Percentiles rank a stretch among this genome's conserved stretches.
Conservation (phyloP, 1,140 invertebrate species). For the Calliopsis andreniformis region DNA sequence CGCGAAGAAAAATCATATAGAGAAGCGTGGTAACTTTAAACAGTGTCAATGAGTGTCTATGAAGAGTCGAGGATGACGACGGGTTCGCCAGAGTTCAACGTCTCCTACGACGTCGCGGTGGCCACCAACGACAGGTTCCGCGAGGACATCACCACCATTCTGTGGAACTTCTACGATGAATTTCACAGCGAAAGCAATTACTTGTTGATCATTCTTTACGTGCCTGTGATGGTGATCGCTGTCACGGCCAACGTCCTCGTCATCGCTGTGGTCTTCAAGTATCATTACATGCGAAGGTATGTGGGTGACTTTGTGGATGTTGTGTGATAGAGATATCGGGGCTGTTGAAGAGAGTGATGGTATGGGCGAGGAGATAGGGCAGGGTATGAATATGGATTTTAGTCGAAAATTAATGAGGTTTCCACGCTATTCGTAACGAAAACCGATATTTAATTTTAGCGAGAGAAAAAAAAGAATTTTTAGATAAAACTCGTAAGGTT, state of each 20-base stretch:
- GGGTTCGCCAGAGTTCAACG: neutral
- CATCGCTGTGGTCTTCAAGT: slow-evolving; percentile 86
- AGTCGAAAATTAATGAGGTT: too few relatives aligned
- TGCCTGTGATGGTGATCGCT: slow-evolving; percentile 83
- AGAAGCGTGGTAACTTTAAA: neutral
- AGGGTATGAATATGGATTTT: too few relatives aligned
- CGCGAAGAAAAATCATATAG: neutral
- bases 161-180: slow-evolving; percentile 62
- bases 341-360: too few relatives aligned
- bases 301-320: slow-evolving; percentile 40
- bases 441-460: too few relatives aligned
- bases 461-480: too few relatives aligned
- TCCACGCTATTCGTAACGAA: too few relatives aligned
- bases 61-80: slow-evolving; percentile 4
- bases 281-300: slow-evolving; percentile 87
- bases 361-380: too few relatives aligned
- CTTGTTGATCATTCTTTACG: slow-evolving; percentile 83
- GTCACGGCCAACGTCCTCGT: slow-evolving; percentile 85
- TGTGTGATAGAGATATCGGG: too few relatives aligned
- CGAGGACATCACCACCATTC: slow-evolving; percentile 44
- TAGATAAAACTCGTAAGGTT: too few relatives aligned
- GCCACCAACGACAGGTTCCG: slow-evolving; percentile 20
- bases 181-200: slow-evolving; percentile 67
- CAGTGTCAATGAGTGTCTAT: neutral
- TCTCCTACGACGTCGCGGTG: neutral